phyloP scores from a whole-genome alignment of 2,113 vertebrate species.

The Rhinichthys klamathensis region DNA sequence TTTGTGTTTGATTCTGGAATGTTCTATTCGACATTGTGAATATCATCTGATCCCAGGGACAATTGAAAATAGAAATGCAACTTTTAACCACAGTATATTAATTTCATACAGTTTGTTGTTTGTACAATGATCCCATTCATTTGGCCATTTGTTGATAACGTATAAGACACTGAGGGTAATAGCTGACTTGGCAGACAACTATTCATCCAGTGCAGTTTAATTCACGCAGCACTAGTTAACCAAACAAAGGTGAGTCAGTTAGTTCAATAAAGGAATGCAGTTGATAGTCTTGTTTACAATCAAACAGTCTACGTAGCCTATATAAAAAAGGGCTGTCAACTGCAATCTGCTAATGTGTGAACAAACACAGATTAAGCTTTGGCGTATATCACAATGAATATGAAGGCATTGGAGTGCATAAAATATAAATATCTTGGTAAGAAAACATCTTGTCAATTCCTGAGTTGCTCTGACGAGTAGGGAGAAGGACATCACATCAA shows the following conservation, averaged over 20 bases:
- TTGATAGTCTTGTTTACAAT: no score
- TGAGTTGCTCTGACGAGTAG: background rate
- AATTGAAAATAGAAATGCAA: no score
- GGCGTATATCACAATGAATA: background rate
- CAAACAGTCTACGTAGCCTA: no score
- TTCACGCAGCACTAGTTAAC: background rate
- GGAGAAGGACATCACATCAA: background rate
- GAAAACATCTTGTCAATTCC: background rate
- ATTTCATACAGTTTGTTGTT: no score
- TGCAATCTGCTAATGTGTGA: background rate
- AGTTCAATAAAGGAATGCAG: no score
- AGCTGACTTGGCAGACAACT: background rate
- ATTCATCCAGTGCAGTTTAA: background rate
- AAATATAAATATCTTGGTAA: background rate
- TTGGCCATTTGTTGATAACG: background rate
- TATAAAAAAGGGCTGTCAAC: background rate
- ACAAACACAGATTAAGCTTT: background rate
- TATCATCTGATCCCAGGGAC: no score
- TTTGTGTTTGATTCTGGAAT: no score
- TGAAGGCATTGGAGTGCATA: background rate
- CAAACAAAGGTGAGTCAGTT: background rate
- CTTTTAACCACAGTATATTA: no score
- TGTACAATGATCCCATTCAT: background rate
- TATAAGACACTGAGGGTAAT: background rate
- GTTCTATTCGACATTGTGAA: no score